These are phyloP conservation scores for Antheraea pernyi DNA, from an alignment of 1,140 invertebrate genomes.

Conservation along the genomic window DNA sequence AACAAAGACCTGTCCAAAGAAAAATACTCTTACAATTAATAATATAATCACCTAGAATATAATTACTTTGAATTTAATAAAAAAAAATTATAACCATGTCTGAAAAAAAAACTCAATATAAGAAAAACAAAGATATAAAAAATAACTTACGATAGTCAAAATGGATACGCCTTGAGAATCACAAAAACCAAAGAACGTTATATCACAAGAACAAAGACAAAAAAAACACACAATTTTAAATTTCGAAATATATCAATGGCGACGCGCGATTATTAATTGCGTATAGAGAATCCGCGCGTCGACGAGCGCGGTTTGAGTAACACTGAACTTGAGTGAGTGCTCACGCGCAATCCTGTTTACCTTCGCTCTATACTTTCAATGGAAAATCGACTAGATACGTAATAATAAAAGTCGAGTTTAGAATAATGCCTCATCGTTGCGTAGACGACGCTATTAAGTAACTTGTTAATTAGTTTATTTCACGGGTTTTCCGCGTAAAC, in stretches of 20 bases:
- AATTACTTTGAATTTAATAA: too few species aligned
- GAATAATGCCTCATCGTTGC: slow-evolving; percentile 4
- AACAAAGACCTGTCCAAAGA: too few species aligned
- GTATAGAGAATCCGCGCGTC: slow-evolving; percentile 27
- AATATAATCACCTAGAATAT: too few species aligned
- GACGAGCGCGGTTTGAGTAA: slow-evolving; percentile 36
- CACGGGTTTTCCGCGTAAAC: slow-evolving; percentile 14
- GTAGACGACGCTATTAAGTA: slow-evolving; percentile 8
- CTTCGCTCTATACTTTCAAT: slow-evolving; percentile 34
- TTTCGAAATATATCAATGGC: slow-evolving; percentile 5
- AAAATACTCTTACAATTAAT: too few species aligned
- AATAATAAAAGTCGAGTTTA: slow-evolving; percentile 6
- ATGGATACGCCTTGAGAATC: not conserved
- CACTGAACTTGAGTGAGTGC: slow-evolving; percentile 56
- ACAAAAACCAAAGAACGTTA: slow-evolving; percentile 1
- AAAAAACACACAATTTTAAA: slow-evolving; percentile 12
- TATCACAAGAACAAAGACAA: not conserved
- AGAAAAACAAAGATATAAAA: not conserved
- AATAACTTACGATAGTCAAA: slow-evolving; percentile 5
- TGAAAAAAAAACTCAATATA: not conserved
- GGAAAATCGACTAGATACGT: slow-evolving; percentile 12
- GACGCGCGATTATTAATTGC: slow-evolving; percentile 6
- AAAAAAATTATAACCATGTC: too few species aligned
- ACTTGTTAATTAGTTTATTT: slow-evolving; percentile 18
- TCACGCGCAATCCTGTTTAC: slow-evolving; percentile 29